Conservation (phyloP, 2,888 invertebrate genomes). For the Kuschelorhynchus macadamiae region DNA sequence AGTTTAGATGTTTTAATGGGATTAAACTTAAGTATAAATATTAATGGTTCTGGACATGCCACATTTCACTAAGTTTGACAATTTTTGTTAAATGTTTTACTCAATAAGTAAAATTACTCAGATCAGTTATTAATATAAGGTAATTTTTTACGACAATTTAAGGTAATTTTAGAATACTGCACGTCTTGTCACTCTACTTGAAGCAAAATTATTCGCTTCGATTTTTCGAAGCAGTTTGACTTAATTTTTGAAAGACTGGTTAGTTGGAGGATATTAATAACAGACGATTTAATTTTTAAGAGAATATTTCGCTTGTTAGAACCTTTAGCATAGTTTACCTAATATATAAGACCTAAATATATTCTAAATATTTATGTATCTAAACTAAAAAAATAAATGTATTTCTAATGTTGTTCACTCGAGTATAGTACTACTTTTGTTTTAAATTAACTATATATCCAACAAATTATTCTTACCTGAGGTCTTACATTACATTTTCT, state of each 20-base stretch:
- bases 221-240: conserved; percentile 42
- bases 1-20: no score
- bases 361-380: conserved; percentile 33
- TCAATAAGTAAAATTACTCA: no score
- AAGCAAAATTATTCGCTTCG: conserved; percentile 32
- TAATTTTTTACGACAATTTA: no score
- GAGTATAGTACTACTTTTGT: conserved; percentile 9
- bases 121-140: no score
- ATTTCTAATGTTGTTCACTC: background rate
- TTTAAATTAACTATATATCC: background rate
- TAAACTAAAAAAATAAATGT: conserved; percentile 11
- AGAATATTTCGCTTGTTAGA: conserved; percentile 41
- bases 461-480: background rate
- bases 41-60: no score
- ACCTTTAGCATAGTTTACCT: conserved; percentile 25
- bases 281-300: conserved; percentile 24
- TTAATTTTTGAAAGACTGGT: conserved; percentile 50
- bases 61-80: no score
- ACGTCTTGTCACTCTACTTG: conserved; percentile 25
- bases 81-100: no score
- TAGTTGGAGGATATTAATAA: conserved; percentile 47
- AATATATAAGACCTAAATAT: conserved; percentile 27
- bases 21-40: no score
- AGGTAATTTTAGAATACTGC: conserved; percentile 2
- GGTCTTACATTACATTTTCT: background rate